Evolutionary conservation across 37 sponge, comb jelly and placozoan genomes (phyloP), one percentile per base, ranked within the genome.

Genomic region (Haliclona indistincta): DNA sequence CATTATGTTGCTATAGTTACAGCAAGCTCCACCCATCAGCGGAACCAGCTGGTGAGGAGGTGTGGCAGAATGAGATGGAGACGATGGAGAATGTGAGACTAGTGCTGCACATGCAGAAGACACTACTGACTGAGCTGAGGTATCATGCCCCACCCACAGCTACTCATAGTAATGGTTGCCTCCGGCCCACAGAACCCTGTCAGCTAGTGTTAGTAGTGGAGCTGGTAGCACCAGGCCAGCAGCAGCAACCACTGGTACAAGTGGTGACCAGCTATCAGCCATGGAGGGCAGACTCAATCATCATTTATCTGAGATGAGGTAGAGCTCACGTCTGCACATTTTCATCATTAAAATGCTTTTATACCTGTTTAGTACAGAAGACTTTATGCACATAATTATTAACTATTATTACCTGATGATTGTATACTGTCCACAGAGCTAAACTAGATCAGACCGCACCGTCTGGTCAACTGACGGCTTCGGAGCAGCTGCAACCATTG

Each of bases 401-500:
- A n/a, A n/a, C n/a, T n/a, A n/a, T n/a, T n/a, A n/a, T n/a, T n/a
- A n/a, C n/a, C 17, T 49, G 13, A 49, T 17, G 13, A 49, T 20
- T 17, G 17, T 49, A 49, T 49, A 13, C 53, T 17, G 17, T 26
- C n/a, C 38, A 2, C 29, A 64, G 65, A 35, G n/a, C 83, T 58
- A 43, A 55, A 23, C 1, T 84, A 19, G 78, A 70, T 34, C 51
- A 68, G 2, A n/a, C 33, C 0, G 51, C 53, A 22, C 68, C 68
- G 2, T 68, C 75, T 19, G 75, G 51, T 11, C 51, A 38, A 32
- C 47, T 11, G 2, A 45, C 78, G 2, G 39, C 67, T 17, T 75
- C 77, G 28, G 78, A 84, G 63, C 85, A 84, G 64, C 64, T 78
- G 54, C 85, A 84, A 45, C 85, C 85, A 0, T 22, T 84, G 15